Evolutionary conservation across 2,888 invertebrate species (phyloP).

Genomic region (Drosophila acutilabella): DNA sequence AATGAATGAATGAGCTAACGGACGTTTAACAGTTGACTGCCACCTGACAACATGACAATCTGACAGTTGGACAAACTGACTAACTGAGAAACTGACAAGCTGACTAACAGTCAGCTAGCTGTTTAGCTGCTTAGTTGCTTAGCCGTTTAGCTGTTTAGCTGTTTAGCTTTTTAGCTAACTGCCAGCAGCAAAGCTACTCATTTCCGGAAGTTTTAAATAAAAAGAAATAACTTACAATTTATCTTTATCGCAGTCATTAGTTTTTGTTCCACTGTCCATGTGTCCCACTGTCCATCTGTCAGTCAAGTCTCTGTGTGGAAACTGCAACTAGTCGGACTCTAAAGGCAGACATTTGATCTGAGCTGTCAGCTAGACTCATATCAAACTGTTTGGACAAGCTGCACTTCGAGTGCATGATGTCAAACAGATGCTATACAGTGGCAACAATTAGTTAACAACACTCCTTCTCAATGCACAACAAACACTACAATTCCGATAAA

Average conservation of each 20-base stretch:
- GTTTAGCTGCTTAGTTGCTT: not conserved
- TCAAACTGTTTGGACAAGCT: constrained; percentile 63
- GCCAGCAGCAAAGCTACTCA: constrained; percentile 65
- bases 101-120: constrained; percentile 17
- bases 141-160: constrained; percentile 4
- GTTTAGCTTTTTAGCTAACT: constrained; percentile 44
- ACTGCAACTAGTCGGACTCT: constrained; percentile 30
- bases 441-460: constrained; percentile 27
- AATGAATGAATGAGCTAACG: constrained; percentile 66
- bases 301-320: constrained; percentile 20
- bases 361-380: constrained; percentile 68
- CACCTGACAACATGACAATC: constrained; percentile 25
- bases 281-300: constrained; percentile 31
- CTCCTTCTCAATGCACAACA: constrained; percentile 14
- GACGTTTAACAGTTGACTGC: constrained; percentile 52
- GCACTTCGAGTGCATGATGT: constrained; percentile 59
- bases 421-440: constrained; percentile 50
- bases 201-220: constrained; percentile 65
- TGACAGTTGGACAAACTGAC: constrained; percentile 24
- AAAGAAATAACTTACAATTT: constrained; percentile 42
- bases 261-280: constrained; percentile 53
- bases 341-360: constrained; percentile 68
- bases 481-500: constrained; percentile 1
- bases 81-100: constrained; percentile 13
- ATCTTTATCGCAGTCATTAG: constrained; percentile 72